Evolutionary conservation across 1,140 invertebrate species (phyloP).

Genomic region (Coptotermes formosanus): DNA sequence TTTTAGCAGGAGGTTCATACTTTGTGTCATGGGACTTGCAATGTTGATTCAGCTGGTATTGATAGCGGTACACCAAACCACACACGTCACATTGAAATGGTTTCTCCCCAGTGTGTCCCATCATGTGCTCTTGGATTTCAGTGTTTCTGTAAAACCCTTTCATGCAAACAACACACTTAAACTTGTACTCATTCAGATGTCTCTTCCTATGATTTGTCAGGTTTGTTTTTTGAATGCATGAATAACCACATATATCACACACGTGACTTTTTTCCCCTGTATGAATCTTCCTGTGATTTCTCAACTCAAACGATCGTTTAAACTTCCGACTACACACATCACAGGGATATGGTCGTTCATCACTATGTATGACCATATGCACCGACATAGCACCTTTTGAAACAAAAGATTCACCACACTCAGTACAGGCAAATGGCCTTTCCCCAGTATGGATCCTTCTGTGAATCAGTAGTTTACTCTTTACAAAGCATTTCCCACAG

Average conservation of each 20-base stretch:
- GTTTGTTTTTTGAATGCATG: slow-evolving; percentile 47
- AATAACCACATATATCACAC: slow-evolving; percentile 49
- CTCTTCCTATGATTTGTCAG: slow-evolving; percentile 38
- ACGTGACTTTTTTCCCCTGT: slow-evolving; percentile 44
- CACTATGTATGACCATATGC: slow-evolving; percentile 52
- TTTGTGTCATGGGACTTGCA: slow-evolving; percentile 49
- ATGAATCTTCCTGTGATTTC: slow-evolving; percentile 46
- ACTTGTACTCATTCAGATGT: slow-evolving; percentile 27
- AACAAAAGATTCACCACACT: slow-evolving; percentile 57
- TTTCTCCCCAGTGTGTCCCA: slow-evolving; percentile 23
- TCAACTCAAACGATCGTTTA: slow-evolving; percentile 49
- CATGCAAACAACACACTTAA: slow-evolving; percentile 15
- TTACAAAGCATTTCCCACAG: slow-evolving; percentile 63
- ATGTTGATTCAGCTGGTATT: slow-evolving; percentile 44
- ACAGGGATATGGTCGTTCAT: slow-evolving; percentile 50
- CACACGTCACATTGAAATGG: slow-evolving; percentile 27
- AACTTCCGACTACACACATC: slow-evolving; percentile 50
- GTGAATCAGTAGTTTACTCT: slow-evolving; percentile 41
- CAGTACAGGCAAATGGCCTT: slow-evolving; percentile 58
- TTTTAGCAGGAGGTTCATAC: slow-evolving; percentile 32
- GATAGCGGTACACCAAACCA: slow-evolving; percentile 51
- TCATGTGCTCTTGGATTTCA: slow-evolving; percentile 26
- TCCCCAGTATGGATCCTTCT: slow-evolving; percentile 48
- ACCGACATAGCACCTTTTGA: slow-evolving; percentile 46
- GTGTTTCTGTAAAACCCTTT: slow-evolving; percentile 30